These are phyloP conservation scores for Protosalanx chinensis DNA, from an alignment of 2,797 vertebrate species.

Conservation along the genomic window DNA sequence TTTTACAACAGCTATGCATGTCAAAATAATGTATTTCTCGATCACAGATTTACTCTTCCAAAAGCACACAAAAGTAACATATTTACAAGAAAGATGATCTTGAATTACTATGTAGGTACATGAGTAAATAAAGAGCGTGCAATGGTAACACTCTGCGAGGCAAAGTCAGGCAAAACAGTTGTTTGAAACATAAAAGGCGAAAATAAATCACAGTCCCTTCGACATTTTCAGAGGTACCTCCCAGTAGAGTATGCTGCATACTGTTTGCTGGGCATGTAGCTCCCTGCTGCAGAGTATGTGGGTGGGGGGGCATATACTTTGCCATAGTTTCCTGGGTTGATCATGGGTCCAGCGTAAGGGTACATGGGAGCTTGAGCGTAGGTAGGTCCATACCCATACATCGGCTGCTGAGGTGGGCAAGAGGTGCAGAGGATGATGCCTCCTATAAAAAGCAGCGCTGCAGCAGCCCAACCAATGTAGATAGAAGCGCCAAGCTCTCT, in stretches of 20 bases:
- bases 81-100: background rate
- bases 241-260: background rate
- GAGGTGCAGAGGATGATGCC: conserved; percentile 50
- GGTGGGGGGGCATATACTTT: conserved; percentile 4
- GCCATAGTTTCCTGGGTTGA: conserved; percentile 14
- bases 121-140: background rate
- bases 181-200: background rate
- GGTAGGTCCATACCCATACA: conserved; percentile 16
- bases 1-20: background rate
- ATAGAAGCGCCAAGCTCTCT: conserved; percentile 49
- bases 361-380: conserved; percentile 31
- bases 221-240: conserved; percentile 10
- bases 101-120: background rate
- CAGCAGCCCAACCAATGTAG: conserved; percentile 54
- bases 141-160: conserved; percentile 6
- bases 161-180: conserved; percentile 4
- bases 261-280: conserved; percentile 10
- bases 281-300: conserved; percentile 8
- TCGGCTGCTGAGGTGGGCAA: conserved; percentile 45
- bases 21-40: conserved; percentile 29
- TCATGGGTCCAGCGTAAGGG: conserved; percentile 32
- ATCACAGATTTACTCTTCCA: too few species aligned
- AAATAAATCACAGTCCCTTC: background rate
- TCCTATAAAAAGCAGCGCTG: conserved; percentile 44
- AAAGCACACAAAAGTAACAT: background rate